A percentile compares a stretch with the other conserved stretches of the same genome.
phyloP scores from a whole-genome alignment of 2,888 invertebrate species.

The Drosophila parthenogenetica region DNA sequence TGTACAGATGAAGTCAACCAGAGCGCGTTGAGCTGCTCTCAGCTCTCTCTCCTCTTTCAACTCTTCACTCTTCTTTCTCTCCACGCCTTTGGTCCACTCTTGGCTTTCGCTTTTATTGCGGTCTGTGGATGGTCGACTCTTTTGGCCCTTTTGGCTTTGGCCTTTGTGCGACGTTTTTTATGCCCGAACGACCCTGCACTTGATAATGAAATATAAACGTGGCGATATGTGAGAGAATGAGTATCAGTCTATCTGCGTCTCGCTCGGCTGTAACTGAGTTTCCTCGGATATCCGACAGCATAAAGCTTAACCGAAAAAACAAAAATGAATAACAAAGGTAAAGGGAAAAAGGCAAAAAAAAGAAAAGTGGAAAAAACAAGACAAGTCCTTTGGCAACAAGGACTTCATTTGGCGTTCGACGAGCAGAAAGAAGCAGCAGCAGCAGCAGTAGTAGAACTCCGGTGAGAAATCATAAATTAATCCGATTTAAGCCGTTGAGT shows the following conservation, averaged over 20 bases:
- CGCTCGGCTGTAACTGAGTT: slow-evolving; percentile 22
- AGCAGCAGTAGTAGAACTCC: slow-evolving; percentile 25
- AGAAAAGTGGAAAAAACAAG: slow-evolving; percentile 34
- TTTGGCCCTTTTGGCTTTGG: slow-evolving; percentile 51
- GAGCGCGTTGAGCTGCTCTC: slow-evolving; percentile 46
- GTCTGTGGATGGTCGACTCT: slow-evolving; percentile 7
- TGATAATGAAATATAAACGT: slow-evolving; percentile 76
- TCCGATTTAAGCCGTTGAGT: slow-evolving; percentile 83
- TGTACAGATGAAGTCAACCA: slow-evolving; percentile 63
- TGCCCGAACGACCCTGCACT: slow-evolving; percentile 58
- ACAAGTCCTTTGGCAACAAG: slow-evolving; percentile 36
- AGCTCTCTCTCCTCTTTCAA: background rate
- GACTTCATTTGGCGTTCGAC: slow-evolving; percentile 64
- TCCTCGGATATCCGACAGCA: slow-evolving; percentile 43
- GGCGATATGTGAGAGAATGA: slow-evolving; percentile 49
- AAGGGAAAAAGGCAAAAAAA: slow-evolving; percentile 28
- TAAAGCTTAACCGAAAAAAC: slow-evolving; percentile 51
- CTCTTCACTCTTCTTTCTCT: background rate
- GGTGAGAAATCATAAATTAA: slow-evolving; percentile 81
- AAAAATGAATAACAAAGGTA: slow-evolving; percentile 21
- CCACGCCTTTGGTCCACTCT: background rate
- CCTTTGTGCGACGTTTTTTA: slow-evolving; percentile 67
- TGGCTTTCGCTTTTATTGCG: slow-evolving; percentile 18
- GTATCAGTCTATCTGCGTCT: slow-evolving; percentile 19
- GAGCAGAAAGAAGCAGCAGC: background rate